These are phyloP conservation scores for Erythrolamprus reginae DNA, from an alignment of 2,113 vertebrate species.

Conservation along the genomic window DNA sequence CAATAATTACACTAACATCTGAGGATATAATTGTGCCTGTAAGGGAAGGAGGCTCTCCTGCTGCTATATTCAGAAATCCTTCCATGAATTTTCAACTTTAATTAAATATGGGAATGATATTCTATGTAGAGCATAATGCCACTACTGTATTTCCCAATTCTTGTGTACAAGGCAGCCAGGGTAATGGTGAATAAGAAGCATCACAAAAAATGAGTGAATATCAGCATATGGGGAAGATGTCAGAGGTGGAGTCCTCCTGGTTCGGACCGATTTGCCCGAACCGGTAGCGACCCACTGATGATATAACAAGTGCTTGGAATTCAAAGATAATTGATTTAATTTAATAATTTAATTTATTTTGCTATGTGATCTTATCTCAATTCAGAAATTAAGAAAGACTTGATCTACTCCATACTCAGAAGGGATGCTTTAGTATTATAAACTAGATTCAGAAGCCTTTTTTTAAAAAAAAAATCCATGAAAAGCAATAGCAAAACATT, in stretches of 20 bases:
- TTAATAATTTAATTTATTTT: not conserved
- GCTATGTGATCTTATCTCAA: not conserved
- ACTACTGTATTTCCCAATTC: not conserved
- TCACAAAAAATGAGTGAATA: not conserved
- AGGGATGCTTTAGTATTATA: not conserved
- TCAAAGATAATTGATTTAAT: not conserved
- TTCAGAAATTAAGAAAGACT: not conserved
- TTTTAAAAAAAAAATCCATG: not conserved
- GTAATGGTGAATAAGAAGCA: not conserved
- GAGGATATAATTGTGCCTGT: not conserved
- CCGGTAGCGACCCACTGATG: too few relatives aligned
- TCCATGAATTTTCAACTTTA: not conserved
- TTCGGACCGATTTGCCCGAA: too few relatives aligned
- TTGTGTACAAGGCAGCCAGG: not conserved
- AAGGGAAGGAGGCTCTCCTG: not conserved
- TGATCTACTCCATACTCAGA: not conserved
- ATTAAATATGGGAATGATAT: not conserved
- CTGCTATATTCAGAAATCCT: not conserved
- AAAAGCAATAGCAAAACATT: not conserved
- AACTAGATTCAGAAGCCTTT: not conserved
- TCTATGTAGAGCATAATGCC: not conserved
- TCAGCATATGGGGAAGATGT: not conserved
- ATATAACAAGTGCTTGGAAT: not conserved
- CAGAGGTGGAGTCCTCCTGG: too few relatives aligned
- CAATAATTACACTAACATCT: not conserved